Evolutionary conservation across 2,797 vertebrate species (phyloP).

Genomic region (Philypnodon macrostomus): DNA sequence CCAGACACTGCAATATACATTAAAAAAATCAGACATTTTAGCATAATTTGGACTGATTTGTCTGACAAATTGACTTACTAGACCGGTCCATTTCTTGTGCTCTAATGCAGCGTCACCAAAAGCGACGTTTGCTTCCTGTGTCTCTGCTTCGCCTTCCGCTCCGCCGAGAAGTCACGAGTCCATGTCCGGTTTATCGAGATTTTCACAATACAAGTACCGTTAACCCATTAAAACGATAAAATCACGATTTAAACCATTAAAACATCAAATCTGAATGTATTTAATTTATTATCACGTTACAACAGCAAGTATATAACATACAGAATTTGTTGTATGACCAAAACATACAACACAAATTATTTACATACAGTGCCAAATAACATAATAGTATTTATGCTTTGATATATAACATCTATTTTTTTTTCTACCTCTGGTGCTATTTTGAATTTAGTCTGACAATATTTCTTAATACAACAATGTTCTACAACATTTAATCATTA

Average conservation of each 20-base stretch:
- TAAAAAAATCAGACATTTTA: accelerated
- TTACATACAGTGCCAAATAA: constrained; percentile 46
- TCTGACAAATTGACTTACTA: constrained; percentile 64
- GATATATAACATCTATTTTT: constrained; percentile 1
- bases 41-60: background rate
- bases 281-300: too few species aligned
- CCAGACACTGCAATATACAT: background rate
- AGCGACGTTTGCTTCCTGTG: constrained; percentile 68
- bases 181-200: too few species aligned
- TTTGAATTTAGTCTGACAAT: background rate
- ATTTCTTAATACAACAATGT: constrained; percentile 6
- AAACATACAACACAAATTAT: constrained; percentile 40
- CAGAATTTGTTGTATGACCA: constrained; percentile 18
- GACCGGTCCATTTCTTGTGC: constrained; percentile 74
- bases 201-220: constrained; percentile 39
- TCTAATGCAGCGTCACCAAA: constrained; percentile 81
- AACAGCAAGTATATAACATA: too few species aligned
- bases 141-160: constrained; percentile 18
- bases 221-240: too few species aligned
- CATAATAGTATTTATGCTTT: constrained; percentile 9
- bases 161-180: too few species aligned
- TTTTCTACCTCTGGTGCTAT: background rate
- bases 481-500: constrained; percentile 15
- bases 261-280: too few species aligned
- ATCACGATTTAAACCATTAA: too few species aligned